A percentile compares a stretch with the other conserved stretches of the same genome.
phyloP scores from a whole-genome alignment of 37 sponge, comb jelly and placozoan species.

The Halisarca cf. caerulea region DNA sequence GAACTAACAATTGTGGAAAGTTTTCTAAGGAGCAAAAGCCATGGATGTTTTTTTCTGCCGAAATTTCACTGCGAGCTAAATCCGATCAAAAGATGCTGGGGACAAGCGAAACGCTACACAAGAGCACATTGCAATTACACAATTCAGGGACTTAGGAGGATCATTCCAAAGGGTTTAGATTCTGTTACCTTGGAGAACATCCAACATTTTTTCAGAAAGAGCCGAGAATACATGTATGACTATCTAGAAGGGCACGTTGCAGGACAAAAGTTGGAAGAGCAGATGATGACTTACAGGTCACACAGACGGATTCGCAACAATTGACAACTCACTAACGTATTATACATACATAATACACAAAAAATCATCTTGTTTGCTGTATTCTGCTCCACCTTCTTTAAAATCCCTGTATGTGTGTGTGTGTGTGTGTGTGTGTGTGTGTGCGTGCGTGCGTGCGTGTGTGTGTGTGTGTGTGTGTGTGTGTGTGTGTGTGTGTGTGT shows the following conservation, averaged over 20 bases:
- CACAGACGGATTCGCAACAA: too few species aligned
- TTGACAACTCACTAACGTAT: too few species aligned
- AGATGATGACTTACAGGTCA: too few species aligned
- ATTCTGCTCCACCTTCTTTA: too few species aligned
- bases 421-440: not conserved
- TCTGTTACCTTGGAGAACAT: too few species aligned
- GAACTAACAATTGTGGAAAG: constrained; percentile 43
- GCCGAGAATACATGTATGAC: not conserved
- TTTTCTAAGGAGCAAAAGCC: constrained; percentile 21
- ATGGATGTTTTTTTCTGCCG: constrained; percentile 34
- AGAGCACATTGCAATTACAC: constrained; percentile 39
- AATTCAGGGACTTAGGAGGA: constrained; percentile 2
- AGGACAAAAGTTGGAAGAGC: too few species aligned
- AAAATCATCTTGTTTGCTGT: too few species aligned
- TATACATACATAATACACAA: too few species aligned
- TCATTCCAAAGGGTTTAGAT: not conserved
- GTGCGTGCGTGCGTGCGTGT: constrained; percentile 6
- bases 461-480: constrained; percentile 15
- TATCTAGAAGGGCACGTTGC: constrained; percentile 2
- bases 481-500: not conserved
- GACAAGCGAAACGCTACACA: constrained; percentile 34
- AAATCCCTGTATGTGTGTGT: not conserved
- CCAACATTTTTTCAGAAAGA: not conserved
- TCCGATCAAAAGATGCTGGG: constrained; percentile 55
- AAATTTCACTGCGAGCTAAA: constrained; percentile 58